phyloP scores from a whole-genome alignment of 2,113 vertebrate genomes.

The Loxodonta africana region DNA sequence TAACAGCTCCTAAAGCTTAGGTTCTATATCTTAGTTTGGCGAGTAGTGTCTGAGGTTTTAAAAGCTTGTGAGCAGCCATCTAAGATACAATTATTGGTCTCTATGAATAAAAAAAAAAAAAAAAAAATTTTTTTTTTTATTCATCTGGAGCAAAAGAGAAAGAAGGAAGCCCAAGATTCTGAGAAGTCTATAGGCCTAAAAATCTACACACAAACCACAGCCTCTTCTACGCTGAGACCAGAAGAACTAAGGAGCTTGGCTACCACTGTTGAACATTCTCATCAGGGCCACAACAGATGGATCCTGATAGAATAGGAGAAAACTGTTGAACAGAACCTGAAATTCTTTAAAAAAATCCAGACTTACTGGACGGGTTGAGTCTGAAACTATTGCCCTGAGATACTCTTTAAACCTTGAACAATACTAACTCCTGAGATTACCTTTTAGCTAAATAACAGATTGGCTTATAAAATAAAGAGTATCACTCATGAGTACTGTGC shows the following conservation, averaged over 20 bases:
- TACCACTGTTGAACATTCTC: neutral
- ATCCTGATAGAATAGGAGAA: neutral
- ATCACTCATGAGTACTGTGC: neutral
- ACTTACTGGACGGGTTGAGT: neutral
- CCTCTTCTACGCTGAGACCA: neutral
- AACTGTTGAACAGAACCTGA: neutral
- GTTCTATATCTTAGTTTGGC: neutral
- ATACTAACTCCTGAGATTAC: neutral
- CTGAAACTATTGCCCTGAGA: neutral
- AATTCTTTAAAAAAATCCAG: neutral
- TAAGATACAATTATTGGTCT: neutral
- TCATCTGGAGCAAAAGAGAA: neutral
- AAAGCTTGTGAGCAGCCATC: neutral
- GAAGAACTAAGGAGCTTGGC: neutral
- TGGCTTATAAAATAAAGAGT: neutral
- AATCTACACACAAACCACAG: neutral
- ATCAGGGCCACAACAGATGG: neutral
- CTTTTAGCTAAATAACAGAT: neutral
- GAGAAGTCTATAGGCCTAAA: neutral
- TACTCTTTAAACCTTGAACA: neutral
- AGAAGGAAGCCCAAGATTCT: neutral
- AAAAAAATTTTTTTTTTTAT: neutral
- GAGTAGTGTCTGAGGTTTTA: neutral
- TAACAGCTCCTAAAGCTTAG: neutral
- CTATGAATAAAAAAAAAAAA: neutral